phyloP scores from a whole-genome alignment of 1,140 invertebrate genomes.

The Drosophila nasuta region DNA sequence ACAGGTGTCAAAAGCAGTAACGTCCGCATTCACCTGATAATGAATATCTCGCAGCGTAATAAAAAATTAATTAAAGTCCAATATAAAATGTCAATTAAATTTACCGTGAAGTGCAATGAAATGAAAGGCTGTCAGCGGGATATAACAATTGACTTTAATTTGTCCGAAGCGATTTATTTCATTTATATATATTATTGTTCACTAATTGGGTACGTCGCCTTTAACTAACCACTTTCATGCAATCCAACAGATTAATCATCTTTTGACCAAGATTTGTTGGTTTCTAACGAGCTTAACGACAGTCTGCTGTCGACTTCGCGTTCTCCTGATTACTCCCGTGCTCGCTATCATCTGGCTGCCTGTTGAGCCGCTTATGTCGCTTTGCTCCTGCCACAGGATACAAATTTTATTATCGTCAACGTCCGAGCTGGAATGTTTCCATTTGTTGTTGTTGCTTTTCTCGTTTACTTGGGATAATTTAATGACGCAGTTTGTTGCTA shows the following conservation, averaged over 20 bases:
- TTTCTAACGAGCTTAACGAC: constrained; percentile 10
- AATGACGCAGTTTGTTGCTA: constrained; percentile 63
- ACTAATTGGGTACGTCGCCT: constrained; percentile 47
- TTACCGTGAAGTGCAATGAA: constrained; percentile 8
- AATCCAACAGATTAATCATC: constrained; percentile 29
- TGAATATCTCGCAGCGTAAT: constrained; percentile 9
- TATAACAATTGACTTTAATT: constrained; percentile 27
- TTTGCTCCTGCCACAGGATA: constrained; percentile 47
- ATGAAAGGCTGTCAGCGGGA: constrained; percentile 9
- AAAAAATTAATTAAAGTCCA: constrained; percentile 50
- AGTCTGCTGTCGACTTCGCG: not conserved
- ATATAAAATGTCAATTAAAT: constrained; percentile 37
- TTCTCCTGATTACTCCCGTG: not conserved
- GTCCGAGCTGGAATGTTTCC: not conserved
- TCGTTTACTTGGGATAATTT: constrained; percentile 40
- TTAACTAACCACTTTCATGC: constrained; percentile 6
- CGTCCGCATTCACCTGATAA: not conserved
- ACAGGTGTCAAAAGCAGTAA: constrained; percentile 40
- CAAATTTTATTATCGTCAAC: constrained; percentile 66
- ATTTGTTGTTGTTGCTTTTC: constrained; percentile 22
- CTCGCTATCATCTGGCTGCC: constrained; percentile 4
- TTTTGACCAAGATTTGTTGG: constrained; percentile 11
- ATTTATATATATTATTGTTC: constrained; percentile 1
- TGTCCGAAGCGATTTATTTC: constrained; percentile 4
- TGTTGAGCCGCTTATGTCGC: constrained; percentile 70